Evolutionary conservation across 2,888 invertebrate species (phyloP).

Genomic region (Barypeithes pellucidus): DNA sequence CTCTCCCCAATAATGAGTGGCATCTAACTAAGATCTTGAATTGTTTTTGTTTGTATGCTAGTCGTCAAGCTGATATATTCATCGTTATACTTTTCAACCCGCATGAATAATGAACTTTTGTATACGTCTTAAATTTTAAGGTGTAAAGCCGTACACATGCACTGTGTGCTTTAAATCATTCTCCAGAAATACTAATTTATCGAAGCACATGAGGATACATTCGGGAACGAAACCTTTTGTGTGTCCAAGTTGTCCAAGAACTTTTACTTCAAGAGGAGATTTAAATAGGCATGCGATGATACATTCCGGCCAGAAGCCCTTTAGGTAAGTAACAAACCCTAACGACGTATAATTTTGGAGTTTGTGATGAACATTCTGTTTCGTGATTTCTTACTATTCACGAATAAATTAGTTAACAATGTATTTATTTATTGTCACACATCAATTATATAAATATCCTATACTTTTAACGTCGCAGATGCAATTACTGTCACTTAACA

Average conservation of each 20-base stretch:
- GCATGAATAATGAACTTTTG: no score
- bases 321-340: conserved; percentile 66
- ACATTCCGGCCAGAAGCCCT: conserved; percentile 78
- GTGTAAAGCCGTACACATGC: conserved; percentile 82
- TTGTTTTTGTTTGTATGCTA: no score
- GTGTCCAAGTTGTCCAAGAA: conserved; percentile 81
- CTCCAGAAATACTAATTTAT: conserved; percentile 84
- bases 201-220: conserved; percentile 83
- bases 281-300: conserved; percentile 79
- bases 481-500: conserved; percentile 78
- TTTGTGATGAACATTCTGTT: no score
- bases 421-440: no score
- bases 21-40: no score
- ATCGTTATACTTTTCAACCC: no score
- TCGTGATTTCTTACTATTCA: no score
- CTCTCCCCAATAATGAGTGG: no score
- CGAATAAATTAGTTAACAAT: no score
- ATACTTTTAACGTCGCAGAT: conserved; percentile 67
- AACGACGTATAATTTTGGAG: no score
- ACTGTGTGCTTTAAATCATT: conserved; percentile 83
- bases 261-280: conserved; percentile 81
- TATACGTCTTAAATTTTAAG: conserved; percentile 63
- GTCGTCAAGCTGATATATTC: no score
- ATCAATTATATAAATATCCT: no score
- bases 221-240: conserved; percentile 82